phyloP scores from a whole-genome alignment of 2,888 invertebrate genomes.

The Bellardia bayeri region DNA sequence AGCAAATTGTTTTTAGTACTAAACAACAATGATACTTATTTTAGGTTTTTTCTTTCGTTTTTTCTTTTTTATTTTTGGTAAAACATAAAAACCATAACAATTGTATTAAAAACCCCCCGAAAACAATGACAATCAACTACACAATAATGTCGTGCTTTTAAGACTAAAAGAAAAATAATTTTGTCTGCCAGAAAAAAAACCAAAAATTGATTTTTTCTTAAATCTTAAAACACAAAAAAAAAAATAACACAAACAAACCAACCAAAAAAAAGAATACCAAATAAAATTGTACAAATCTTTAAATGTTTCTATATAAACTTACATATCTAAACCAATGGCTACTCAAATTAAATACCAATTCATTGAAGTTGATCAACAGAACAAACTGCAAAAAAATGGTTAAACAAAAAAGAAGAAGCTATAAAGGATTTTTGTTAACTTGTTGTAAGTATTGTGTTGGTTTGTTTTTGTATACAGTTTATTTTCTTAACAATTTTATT shows the following conservation, averaged over 20 bases:
- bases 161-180: slow-evolving; percentile 60
- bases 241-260: neutral
- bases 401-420: slow-evolving; percentile 57
- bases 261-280: slow-evolving; percentile 9
- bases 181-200: slow-evolving; percentile 14
- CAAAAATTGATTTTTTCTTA: slow-evolving; percentile 61
- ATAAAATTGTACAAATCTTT: slow-evolving; percentile 64
- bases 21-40: slow-evolving; percentile 64
- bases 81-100: slow-evolving; percentile 74
- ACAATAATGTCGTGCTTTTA: slow-evolving; percentile 72
- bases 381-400: neutral
- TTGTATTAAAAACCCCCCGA: slow-evolving; percentile 67
- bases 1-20: slow-evolving; percentile 73
- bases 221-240: slow-evolving; percentile 3
- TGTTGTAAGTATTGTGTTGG: slow-evolving; percentile 45
- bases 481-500: slow-evolving; percentile 63
- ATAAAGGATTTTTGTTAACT: slow-evolving; percentile 67
- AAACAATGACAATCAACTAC: slow-evolving; percentile 72
- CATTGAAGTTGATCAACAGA: slow-evolving; percentile 78
- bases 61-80: slow-evolving; percentile 26
- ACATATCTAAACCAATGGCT: slow-evolving; percentile 65
- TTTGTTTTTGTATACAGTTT: slow-evolving; percentile 27
- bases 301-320: slow-evolving; percentile 51
- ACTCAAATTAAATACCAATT: slow-evolving; percentile 84
- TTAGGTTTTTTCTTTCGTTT: neutral